A percentile compares a stretch with the other conserved stretches of the same genome.
These are phyloP conservation scores for Stratiomys singularior DNA, from an alignment of 2,888 invertebrate species.

Conservation along the genomic window DNA sequence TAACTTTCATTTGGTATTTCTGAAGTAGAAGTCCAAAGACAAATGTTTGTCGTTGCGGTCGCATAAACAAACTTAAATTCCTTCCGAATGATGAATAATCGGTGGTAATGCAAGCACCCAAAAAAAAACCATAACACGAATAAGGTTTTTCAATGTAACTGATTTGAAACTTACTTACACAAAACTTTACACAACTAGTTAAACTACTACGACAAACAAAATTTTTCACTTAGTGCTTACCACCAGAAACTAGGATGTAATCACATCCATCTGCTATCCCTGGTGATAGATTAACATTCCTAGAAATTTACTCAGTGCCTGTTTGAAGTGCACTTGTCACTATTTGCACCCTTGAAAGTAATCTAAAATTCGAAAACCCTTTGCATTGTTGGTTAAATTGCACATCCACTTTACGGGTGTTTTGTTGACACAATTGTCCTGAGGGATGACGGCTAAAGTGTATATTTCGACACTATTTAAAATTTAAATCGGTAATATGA, in stretches of 20 bases:
- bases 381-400: constrained; percentile 35
- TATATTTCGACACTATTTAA: constrained; percentile 29
- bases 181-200: too few species aligned
- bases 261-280: neutral
- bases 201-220: too few species aligned
- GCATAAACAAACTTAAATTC: too few species aligned
- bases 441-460: neutral
- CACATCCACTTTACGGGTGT: constrained; percentile 39
- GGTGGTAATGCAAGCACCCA: too few species aligned
- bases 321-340: constrained; percentile 31
- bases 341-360: constrained; percentile 39
- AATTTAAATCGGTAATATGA: constrained; percentile 19
- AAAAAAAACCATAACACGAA: too few species aligned
- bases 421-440: constrained; percentile 43
- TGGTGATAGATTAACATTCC: constrained; percentile 4
- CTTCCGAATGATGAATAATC: too few species aligned
- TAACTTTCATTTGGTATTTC: too few species aligned
- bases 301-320: constrained; percentile 23
- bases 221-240: neutral
- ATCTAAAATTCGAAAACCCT: constrained; percentile 36
- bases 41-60: too few species aligned
- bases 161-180: too few species aligned
- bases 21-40: too few species aligned
- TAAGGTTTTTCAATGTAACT: too few species aligned
- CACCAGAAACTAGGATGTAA: neutral